Conservation (phyloP, 2,888 invertebrate genomes). For the Dorcus hopei region DNA sequence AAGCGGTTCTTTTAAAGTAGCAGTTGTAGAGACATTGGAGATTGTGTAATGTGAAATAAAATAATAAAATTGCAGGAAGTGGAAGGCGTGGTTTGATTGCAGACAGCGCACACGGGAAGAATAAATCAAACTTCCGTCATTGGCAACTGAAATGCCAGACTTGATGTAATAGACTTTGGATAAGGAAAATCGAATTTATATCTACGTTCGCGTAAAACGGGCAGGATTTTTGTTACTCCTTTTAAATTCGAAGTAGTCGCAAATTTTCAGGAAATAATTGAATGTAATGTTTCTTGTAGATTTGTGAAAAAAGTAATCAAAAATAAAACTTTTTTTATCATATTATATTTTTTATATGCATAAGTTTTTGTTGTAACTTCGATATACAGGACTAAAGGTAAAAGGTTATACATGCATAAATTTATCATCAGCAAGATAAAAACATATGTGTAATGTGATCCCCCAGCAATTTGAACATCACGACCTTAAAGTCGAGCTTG, state of each 20-base stretch:
- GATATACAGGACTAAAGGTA: too few relatives aligned
- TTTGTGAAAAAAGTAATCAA: too few relatives aligned
- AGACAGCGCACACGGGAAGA: conserved; percentile 17
- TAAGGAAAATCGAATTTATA: conserved; percentile 18
- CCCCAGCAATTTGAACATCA: conserved; percentile 20
- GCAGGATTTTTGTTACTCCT: conserved; percentile 10
- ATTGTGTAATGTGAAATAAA: conserved; percentile 12
- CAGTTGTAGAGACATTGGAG: too few relatives aligned
- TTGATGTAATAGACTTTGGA: conserved; percentile 18
- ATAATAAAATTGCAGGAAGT: conserved; percentile 21
- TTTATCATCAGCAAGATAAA: conserved; percentile 12
- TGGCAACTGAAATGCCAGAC: conserved; percentile 17
- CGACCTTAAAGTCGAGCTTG: conserved; percentile 28
- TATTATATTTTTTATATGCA: too few relatives aligned
- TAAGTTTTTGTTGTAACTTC: too few relatives aligned
- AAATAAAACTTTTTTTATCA: too few relatives aligned
- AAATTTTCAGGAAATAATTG: too few relatives aligned
- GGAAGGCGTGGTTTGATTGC: conserved; percentile 19
- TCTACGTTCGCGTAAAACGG: conserved; percentile 14
- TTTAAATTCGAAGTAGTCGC: neutral
- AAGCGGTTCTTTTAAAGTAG: too few relatives aligned
- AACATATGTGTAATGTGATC: conserved; percentile 17
- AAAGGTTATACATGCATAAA: conserved; percentile 4
- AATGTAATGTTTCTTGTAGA: too few relatives aligned
- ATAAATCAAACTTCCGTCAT: conserved; percentile 21